phyloP scores from a whole-genome alignment of 2,888 invertebrate genomes.

The Marasmarcha lunaedactyla region DNA sequence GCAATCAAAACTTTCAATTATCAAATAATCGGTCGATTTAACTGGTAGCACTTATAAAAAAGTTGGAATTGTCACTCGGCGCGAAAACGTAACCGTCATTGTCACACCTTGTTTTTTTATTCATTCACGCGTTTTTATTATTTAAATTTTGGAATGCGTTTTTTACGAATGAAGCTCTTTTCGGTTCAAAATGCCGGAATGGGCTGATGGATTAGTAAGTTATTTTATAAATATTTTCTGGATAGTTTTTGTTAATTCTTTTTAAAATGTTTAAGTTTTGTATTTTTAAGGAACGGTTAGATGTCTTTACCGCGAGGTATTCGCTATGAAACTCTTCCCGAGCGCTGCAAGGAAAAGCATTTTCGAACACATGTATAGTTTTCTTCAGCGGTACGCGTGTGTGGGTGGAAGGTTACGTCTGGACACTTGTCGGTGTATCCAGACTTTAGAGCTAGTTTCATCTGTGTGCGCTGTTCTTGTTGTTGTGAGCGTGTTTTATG shows the following conservation, averaged over 20 bases:
- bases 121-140: conserved; percentile 26
- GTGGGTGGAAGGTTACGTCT: conserved; percentile 32
- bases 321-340: conserved; percentile 70
- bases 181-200: conserved; percentile 33
- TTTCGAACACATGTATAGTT: conserved; percentile 63
- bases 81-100: conserved; percentile 21
- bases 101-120: conserved; percentile 5
- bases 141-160: conserved; percentile 33
- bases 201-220: conserved; percentile 40
- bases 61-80: conserved; percentile 23
- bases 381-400: conserved; percentile 44
- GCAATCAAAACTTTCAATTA: conserved; percentile 44
- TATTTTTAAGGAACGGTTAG: conserved; percentile 44
- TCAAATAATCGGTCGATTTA: conserved; percentile 21
- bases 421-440: conserved; percentile 34
- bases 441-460: conserved; percentile 28
- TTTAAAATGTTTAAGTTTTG: conserved; percentile 22
- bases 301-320: conserved; percentile 71
- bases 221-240: conserved; percentile 19
- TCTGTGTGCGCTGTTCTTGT: conserved; percentile 24
- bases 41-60: neutral
- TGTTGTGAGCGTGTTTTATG: conserved; percentile 59
- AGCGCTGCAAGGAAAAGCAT: conserved; percentile 71
- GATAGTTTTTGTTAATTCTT: conserved; percentile 24
- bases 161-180: conserved; percentile 47